Evolutionary conservation across 2,797 vertebrate genomes (phyloP), one percentile per base, ranked within the genome.

Genomic region (Leucoraja ocellata): DNA sequence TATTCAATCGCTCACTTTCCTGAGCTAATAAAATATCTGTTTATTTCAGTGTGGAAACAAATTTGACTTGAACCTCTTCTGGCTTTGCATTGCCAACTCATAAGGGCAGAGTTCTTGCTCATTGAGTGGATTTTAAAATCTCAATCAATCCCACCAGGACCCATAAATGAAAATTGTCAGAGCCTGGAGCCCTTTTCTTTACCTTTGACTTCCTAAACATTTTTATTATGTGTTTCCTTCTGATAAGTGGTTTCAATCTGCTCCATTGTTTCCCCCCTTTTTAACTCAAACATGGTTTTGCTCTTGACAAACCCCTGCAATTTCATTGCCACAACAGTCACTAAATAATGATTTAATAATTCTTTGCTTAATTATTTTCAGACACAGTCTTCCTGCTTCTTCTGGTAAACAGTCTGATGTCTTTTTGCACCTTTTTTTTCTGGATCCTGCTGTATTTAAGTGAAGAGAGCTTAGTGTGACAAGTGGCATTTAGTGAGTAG

Each of bases 261-360:
- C 32, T 39, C 32, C 32, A 79, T 79, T 79, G 32, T 79, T 18
- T 83, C 25, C 80, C 9, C 80, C 6, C 21, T 8, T 83, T 83
- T 83, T 58, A 83, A 83, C 46, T 83, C 46, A 18, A 36, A 39
- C 2, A 18, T 39, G n/a, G 36, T 79, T 79, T 79, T 79, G 36
- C 32, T 79, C 32, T 79, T 58, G 80, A 23, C 8, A 25, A 3
- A 21, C 23, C 8, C 9, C 80, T 83, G 46, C 39, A 83, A 83
- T 83, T 83, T 58, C 80, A 79, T 39, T 18, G 32, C 32, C 11
- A 79, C 36, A 83, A 83, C 25, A 46, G 23, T 46, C 80, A 83
- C 46, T 83, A 28, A 83, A 58, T 28, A 83, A 83, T 83, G 46
- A 83, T 54, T 83, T 54, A 83, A 54, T 83, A 83, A 28, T 83